These are phyloP conservation scores for Acanthurus leucopareius DNA, from an alignment of 2,797 vertebrate species.

Conservation along the genomic window DNA sequence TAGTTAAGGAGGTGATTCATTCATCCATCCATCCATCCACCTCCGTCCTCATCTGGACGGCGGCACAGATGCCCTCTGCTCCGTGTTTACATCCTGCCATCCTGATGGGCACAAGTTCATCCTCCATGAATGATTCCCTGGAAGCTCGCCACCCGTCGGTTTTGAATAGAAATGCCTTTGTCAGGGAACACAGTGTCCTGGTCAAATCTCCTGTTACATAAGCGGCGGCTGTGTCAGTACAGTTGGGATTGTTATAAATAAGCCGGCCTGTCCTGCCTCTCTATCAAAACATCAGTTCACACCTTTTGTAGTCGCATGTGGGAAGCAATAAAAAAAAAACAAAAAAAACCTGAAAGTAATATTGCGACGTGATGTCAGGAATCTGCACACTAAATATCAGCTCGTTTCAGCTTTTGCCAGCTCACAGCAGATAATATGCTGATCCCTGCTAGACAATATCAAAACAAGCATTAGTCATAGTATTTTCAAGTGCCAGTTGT, in stretches of 20 bases:
- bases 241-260: conserved; percentile 53
- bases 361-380: neutral
- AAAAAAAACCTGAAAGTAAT: conserved; percentile 3
- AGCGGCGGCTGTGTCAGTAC: conserved; percentile 53
- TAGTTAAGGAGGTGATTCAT: neutral
- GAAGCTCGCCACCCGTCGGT: conserved; percentile 31
- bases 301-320: conserved; percentile 9
- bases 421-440: conserved; percentile 27
- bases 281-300: conserved; percentile 32
- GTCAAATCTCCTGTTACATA: conserved; percentile 72
- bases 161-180: conserved; percentile 74
- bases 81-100: conserved; percentile 42
- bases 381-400: conserved; percentile 26
- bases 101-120: conserved; percentile 27
- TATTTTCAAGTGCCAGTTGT: conserved; percentile 24
- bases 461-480: conserved; percentile 43
- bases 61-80: conserved; percentile 1
- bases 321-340: no score
- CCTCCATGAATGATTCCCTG: conserved; percentile 52
- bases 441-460: conserved; percentile 36
- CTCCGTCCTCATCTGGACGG: conserved; percentile 4
- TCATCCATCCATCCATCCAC: no score
- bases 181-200: conserved; percentile 74
- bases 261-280: conserved; percentile 5
- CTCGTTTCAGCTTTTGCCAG: conserved; percentile 13